A percentile compares a stretch with the other conserved stretches of the same genome.
These are phyloP conservation scores for Xenopus borealis DNA, from an alignment of 2,113 vertebrate species.

Conservation along the genomic window DNA sequence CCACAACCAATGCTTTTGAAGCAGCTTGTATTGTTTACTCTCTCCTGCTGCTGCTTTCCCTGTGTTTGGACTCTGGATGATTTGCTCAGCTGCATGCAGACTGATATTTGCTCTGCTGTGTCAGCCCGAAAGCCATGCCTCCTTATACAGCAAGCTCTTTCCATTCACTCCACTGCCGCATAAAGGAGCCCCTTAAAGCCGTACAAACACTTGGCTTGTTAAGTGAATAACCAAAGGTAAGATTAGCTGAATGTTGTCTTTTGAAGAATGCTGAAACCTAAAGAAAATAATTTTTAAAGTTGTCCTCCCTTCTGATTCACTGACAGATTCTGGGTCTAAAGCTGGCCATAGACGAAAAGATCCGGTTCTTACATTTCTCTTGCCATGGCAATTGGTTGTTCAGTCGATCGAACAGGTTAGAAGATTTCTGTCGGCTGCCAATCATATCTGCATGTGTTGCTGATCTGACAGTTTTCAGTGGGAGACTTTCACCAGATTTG, in stretches of 20 bases:
- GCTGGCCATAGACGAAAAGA: no score
- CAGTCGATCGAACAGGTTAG: no score
- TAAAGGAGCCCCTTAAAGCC: not conserved
- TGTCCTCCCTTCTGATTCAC: not conserved
- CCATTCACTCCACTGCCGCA: not conserved
- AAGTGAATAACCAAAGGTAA: conserved; percentile 23
- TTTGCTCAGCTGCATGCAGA: conserved; percentile 25
- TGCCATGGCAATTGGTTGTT: no score
- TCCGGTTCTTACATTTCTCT: no score
- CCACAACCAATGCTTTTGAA: not conserved
- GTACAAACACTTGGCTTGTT: not conserved
- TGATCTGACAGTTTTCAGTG: no score
- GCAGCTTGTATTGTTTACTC: conserved; percentile 20
- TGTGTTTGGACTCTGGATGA: conserved; percentile 18
- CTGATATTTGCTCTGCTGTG: conserved; percentile 15
- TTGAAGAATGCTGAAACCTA: conserved; percentile 1
- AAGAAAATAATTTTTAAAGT: not conserved
- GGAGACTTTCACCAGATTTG: no score
- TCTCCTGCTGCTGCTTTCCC: not conserved
- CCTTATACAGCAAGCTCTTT: not conserved
- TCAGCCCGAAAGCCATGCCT: conserved; percentile 4
- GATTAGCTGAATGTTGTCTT: conserved; percentile 8
- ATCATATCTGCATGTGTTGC: no score
- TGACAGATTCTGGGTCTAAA: no score
- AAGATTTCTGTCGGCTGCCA: no score